Conservation (phyloP, 2,113 vertebrate genomes). For the Oreotragus oreotragus region DNA sequence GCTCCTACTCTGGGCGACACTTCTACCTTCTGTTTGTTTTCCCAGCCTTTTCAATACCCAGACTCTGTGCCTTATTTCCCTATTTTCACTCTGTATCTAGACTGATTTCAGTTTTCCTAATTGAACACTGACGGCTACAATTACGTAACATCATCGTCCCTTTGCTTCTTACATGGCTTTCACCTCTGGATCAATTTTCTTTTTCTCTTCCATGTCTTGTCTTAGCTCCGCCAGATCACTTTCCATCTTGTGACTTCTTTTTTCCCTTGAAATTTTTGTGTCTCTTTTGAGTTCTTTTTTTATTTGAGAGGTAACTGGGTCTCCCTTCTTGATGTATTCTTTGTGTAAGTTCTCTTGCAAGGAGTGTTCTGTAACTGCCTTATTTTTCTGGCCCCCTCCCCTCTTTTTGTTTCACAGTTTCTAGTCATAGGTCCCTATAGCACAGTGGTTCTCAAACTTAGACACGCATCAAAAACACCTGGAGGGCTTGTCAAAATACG, state of each 20-base stretch:
- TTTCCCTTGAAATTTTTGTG: not conserved
- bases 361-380: not conserved
- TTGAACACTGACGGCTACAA: not conserved
- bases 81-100: not conserved
- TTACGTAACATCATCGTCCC: no score
- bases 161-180: not conserved
- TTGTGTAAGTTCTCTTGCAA: not conserved
- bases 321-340: not conserved
- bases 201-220: not conserved
- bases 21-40: not conserved
- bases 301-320: not conserved
- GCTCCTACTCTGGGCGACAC: not conserved
- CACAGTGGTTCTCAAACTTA: not conserved
- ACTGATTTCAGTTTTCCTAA: not conserved
- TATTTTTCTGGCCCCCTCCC: not conserved
- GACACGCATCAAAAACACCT: not conserved
- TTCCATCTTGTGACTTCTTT: not conserved
- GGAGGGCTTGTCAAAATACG: not conserved
- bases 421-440: not conserved
- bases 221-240: not conserved
- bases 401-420: not conserved
- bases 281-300: not conserved
- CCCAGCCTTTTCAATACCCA: not conserved
- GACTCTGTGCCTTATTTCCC: not conserved
- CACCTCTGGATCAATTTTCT: not conserved